Base-by-base conservation (phyloP, 1,140 invertebrate genomes). In the Euura saliciscinereae region DNA sequence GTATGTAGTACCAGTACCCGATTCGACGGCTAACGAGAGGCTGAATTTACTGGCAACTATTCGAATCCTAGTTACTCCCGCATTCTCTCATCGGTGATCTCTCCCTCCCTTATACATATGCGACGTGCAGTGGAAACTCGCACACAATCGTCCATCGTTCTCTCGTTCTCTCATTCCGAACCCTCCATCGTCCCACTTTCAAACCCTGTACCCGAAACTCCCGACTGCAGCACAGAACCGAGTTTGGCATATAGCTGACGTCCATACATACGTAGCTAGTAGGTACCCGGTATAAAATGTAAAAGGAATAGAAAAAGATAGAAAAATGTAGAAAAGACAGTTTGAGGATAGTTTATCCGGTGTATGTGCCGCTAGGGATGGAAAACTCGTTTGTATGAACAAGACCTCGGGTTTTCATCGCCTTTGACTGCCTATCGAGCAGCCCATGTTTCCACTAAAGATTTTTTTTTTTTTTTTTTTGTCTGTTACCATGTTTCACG, bases 271-370 rank as follows among this genome's bases (percentile, higher is more conserved):
- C 28, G 28, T 28, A 28, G 28, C 28, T 28, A 28, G 28, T 28
- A 28, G 28, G 28, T 28, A 28, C 28, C 28, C 0, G 28, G 28
- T 28, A 28, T 28, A 59, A 59, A 59, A 59, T 3, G 51, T 59
- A 59, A 59, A 59, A 59, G 51, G 51, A 59, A 59, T 8, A 59
- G 51, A 59, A 59, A 28, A 59, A n/a, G 51, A 59, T 8, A 59
- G 51, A n/a, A 59, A 28, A 59, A 59, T 59, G 51, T n/a, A 59
- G 51, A 6, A 59, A 59, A 59, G 51, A 59, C 51, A 59, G 51
- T 59, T 6, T n/a, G 51, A n/a, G 51, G 51, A 59, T 59, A 59
- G 51, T 59, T 59, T 59, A 59, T 59, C 51, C 51, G 51, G 51
- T 59, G 46, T 51, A 6, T 6, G 13, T 59, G 51, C 51, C 51